These are phyloP conservation scores for Triplophysa yarkandensis DNA, from an alignment of 2,797 vertebrate genomes.

Conservation along the genomic window DNA sequence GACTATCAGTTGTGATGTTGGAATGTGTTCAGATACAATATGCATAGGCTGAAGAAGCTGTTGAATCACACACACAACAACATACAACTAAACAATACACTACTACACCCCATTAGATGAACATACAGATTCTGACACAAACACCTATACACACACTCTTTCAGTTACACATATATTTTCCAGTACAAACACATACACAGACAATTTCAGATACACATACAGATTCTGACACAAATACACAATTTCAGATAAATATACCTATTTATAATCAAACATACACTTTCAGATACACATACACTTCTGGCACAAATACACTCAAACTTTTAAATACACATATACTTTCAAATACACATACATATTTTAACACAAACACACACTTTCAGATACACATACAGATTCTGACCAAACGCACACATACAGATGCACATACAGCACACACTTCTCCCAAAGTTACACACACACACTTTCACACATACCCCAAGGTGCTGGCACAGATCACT, in stretches of 20 bases:
- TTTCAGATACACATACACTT: neutral
- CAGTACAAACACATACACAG: neutral
- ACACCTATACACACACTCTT: neutral
- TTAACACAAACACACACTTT: neutral
- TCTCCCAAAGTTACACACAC: neutral
- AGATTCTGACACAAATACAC: neutral
- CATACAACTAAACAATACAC: neutral
- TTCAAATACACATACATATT: neutral
- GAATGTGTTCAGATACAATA: slow-evolving; percentile 13
- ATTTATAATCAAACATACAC: neutral
- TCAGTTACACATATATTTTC: neutral
- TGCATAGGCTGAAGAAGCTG: neutral
- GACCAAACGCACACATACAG: neutral
- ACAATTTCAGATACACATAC: neutral
- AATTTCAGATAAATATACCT: neutral
- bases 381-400: no score
- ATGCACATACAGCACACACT: no score
- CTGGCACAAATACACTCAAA: no score
- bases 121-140: neutral
- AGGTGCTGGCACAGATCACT: slow-evolving; percentile 1
- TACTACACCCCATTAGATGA: neutral
- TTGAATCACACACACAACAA: neutral
- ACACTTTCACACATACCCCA: neutral
- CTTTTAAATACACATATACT: neutral
- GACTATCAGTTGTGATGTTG: neutral